Evolutionary conservation across 2,113 vertebrate species (phyloP).

Genomic region (Sylvilagus bachmani): DNA sequence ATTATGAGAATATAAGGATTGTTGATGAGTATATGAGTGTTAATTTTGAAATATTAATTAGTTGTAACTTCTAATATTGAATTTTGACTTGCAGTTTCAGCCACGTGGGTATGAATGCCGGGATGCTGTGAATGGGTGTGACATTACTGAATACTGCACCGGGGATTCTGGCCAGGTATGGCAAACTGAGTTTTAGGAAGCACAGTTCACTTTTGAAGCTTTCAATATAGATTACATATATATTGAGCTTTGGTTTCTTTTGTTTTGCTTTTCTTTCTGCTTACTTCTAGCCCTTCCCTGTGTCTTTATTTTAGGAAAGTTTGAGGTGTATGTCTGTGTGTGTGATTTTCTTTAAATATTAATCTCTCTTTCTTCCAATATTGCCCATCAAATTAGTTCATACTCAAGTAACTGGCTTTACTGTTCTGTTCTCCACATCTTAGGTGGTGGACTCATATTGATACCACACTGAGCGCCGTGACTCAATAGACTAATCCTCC

Average conservation of each 20-base stretch:
- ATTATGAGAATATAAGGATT: not conserved
- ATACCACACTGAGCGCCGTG: not conserved
- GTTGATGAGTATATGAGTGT: not conserved
- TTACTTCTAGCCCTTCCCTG: constrained; percentile 18
- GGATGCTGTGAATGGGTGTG: constrained; percentile 96
- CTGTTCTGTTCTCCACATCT: not conserved
- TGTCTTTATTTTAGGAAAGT: constrained; percentile 24
- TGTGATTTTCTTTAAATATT: not conserved
- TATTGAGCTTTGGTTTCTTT: constrained; percentile 16
- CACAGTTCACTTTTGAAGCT: not conserved
- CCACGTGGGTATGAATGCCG: constrained; percentile 96
- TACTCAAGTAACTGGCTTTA: not conserved
- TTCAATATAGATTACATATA: not conserved
- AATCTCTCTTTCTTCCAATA: constrained; percentile 15
- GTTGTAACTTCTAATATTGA: constrained; percentile 47
- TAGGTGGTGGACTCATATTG: not conserved
- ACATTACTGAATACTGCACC: constrained; percentile 96
- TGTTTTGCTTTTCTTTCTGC: constrained; percentile 41
- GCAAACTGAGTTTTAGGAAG: not conserved
- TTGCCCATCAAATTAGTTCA: constrained; percentile 6
- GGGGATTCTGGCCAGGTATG: constrained; percentile 98
- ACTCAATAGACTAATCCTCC: too few species aligned
- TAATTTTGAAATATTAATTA: not conserved
- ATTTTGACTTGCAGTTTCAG: constrained; percentile 91
- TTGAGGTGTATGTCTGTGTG: not conserved